Percentiles rank a stretch among this genome's conserved stretches.
These are phyloP conservation scores for Luperina nickerlii DNA, from an alignment of 2,888 invertebrate genomes.

Conservation along the genomic window DNA sequence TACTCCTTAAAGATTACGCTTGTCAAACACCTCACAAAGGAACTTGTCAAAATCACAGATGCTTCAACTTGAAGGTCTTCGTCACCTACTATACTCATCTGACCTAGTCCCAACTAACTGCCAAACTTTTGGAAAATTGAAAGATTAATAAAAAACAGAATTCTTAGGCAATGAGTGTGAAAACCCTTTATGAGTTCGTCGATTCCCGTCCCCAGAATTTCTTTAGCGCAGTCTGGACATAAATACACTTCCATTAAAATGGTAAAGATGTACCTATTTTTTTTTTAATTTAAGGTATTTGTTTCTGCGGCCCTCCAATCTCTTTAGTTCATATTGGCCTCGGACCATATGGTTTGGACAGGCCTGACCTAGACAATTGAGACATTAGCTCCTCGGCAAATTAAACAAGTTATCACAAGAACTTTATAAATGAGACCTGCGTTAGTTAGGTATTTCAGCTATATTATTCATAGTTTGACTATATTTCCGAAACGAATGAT, in stretches of 20 bases:
- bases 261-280: too few relatives aligned
- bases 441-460: background rate
- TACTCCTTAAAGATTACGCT: background rate
- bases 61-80: background rate
- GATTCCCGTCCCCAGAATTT: background rate
- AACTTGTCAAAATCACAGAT: background rate
- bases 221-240: background rate
- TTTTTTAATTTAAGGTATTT: background rate
- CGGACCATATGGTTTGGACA: background rate
- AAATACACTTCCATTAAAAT: background rate
- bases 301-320: background rate
- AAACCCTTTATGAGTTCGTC: background rate
- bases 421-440: constrained; percentile 5
- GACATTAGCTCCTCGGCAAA: constrained; percentile 19
- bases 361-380: constrained; percentile 1
- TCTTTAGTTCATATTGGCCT: background rate
- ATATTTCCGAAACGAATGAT: constrained; percentile 6
- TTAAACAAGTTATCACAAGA: constrained; percentile 23
- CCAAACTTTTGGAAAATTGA: background rate
- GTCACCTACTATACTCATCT: background rate
- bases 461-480: background rate
- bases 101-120: background rate
- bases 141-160: background rate
- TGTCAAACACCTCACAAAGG: background rate
- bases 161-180: background rate